Conservation (phyloP, 2,888 invertebrate genomes). For the Cremastinae sp. region DNA sequence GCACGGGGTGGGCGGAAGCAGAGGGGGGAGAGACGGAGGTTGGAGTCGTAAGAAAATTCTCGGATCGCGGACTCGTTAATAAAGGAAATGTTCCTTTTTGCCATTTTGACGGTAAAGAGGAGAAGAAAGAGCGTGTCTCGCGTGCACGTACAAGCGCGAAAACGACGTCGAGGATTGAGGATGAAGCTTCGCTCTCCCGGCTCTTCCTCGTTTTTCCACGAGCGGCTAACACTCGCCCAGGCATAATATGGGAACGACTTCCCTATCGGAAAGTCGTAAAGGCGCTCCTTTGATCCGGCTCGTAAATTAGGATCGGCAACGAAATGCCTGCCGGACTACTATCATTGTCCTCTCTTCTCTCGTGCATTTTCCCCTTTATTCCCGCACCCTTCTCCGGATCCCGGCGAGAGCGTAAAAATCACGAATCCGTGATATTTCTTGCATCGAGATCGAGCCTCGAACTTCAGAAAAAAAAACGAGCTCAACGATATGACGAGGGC, state of each 20-base stretch:
- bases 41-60: conserved; percentile 42
- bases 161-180: conserved; percentile 44
- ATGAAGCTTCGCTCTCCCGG: conserved; percentile 26
- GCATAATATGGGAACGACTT: conserved; percentile 69
- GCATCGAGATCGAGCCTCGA: not conserved
- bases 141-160: conserved; percentile 37
- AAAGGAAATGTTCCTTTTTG: conserved; percentile 62
- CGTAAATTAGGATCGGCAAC: conserved; percentile 80
- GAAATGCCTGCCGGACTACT: conserved; percentile 71
- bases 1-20: too few relatives aligned
- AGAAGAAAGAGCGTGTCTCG: conserved; percentile 48
- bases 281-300: conserved; percentile 74
- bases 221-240: conserved; percentile 22
- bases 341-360: conserved; percentile 63
- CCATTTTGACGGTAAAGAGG: conserved; percentile 58
- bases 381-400: conserved; percentile 10
- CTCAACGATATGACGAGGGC: too few relatives aligned
- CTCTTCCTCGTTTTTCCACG: not conserved
- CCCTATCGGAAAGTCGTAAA: conserved; percentile 80
- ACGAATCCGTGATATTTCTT: conserved; percentile 15
- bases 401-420: conserved; percentile 17
- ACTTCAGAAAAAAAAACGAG: not conserved
- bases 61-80: conserved; percentile 62
- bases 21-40: too few relatives aligned
- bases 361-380: conserved; percentile 1